Base-by-base conservation (phyloP, 2,888 invertebrate species). In the Noctuana brunneofusca region DNA sequence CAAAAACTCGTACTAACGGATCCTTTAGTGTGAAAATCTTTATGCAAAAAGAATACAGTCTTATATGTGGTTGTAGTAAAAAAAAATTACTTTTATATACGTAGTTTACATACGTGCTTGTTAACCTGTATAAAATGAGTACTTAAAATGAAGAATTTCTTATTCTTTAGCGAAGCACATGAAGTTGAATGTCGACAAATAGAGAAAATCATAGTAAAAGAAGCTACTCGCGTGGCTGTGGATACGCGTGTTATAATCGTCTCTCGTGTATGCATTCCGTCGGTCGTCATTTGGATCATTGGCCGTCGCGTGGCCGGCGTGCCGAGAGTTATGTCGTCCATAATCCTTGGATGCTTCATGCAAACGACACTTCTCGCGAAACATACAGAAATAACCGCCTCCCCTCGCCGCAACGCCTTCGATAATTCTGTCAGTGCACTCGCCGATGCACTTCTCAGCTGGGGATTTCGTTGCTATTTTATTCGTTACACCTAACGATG, bases 351-450 rank as follows among this genome's bases (percentile, higher is more conserved):
- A 54, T 52, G 59, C 32, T 35, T 41, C 63, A 64, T 49, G 78
- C 76, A 77, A 81, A 84, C 79, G 81, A 81, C 77, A 74, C 69
- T 86, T 87, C 86, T 83, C 82, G 89, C 89, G 74, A 89, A 90
- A 84, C 75, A 76, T 79, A 79, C 88, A 81, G 81, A 86, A 89
- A 91, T 91, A 90, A 76, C 83, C 80, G 67, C 69, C 76, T 78
- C 82, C 85, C 86, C 84, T 75, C 84, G 70, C 77, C 69, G 76
- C 75, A 75, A 72, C 73, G 73, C 73, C 73, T 71, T 68, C 74
- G 83, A 84, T 87, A 87, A 87, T 85, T 87, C 84, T 80, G 89
- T 89, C 87, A 78, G 76, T 81, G 82, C 81, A 78, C 72, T 78
- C 62, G 80, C 83, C 81, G 84, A 83, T 88, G 88, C 85, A 85